Percentiles rank a stretch among this genome's conserved stretches.
Conservation (phyloP, 2,888 invertebrate species). For the Eupithecia vulgata region DNA sequence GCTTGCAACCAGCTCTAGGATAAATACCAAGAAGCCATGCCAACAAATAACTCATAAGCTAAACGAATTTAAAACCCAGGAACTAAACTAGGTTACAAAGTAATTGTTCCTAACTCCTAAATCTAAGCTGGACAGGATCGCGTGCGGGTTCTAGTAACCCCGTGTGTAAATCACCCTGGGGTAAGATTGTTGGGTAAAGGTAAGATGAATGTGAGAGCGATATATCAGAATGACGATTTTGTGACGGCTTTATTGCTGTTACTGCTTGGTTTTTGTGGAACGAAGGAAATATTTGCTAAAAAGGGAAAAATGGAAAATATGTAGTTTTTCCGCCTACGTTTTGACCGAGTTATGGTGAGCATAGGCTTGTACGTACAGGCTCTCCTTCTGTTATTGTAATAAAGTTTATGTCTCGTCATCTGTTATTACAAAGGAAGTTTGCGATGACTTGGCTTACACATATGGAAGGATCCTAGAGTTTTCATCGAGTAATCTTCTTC, state of each 20-base stretch:
- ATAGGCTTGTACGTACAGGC: neutral
- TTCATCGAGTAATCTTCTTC: neutral
- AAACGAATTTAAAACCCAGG: conserved; percentile 12
- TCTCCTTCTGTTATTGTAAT: neutral
- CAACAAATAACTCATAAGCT: conserved; percentile 5
- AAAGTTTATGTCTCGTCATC: too few species aligned
- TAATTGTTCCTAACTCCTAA: conserved; percentile 35
- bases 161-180: conserved; percentile 13
- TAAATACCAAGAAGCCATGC: neutral
- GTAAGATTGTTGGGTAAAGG: conserved; percentile 32
- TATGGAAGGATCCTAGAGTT: neutral
- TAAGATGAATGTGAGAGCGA: conserved; percentile 28
- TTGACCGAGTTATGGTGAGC: neutral
- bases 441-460: neutral
- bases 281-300: neutral
- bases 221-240: conserved; percentile 17
- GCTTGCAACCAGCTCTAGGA: neutral
- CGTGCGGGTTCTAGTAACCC: conserved; percentile 21
- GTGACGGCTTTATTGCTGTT: conserved; percentile 10
- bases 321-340: neutral
- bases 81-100: conserved; percentile 34
- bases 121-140: conserved; percentile 34
- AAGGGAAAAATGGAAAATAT: neutral
- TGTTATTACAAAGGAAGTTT: too few species aligned
- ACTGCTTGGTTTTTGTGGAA: neutral